These are phyloP conservation scores for Trematocara caparti DNA, from an alignment of 2,797 vertebrate genomes.

Conservation along the genomic window DNA sequence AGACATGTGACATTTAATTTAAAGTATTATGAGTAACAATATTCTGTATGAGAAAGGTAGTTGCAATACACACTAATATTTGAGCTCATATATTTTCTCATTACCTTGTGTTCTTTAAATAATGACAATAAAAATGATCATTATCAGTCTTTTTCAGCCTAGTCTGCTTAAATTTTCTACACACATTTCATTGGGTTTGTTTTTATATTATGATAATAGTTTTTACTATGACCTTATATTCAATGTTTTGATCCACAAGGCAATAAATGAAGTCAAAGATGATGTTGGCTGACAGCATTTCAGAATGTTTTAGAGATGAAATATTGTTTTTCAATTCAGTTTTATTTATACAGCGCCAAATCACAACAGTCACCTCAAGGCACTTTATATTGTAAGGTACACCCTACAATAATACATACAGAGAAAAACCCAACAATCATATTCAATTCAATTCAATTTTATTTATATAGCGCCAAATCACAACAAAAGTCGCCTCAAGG, in stretches of 20 bases:
- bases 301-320: neutral
- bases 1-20: neutral
- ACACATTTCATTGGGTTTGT: neutral
- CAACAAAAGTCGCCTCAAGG: too few relatives aligned
- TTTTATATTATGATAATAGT: neutral
- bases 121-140: neutral
- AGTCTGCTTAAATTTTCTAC: neutral
- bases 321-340: neutral
- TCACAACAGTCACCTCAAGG: fast-evolving
- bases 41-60: neutral
- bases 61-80: neutral
- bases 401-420: neutral
- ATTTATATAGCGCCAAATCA: too few relatives aligned
- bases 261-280: neutral
- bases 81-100: neutral
- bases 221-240: neutral
- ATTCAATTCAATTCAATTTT: too few relatives aligned
- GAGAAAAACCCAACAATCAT: neutral
- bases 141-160: neutral
- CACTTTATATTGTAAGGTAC: neutral
- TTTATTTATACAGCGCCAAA: neutral
- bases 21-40: neutral
- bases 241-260: neutral
- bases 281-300: neutral
- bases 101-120: neutral